These are phyloP conservation scores for Exaiptasia diaphana DNA, from an alignment of 64 coral and sea anemone genomes.

Conservation along the genomic window DNA sequence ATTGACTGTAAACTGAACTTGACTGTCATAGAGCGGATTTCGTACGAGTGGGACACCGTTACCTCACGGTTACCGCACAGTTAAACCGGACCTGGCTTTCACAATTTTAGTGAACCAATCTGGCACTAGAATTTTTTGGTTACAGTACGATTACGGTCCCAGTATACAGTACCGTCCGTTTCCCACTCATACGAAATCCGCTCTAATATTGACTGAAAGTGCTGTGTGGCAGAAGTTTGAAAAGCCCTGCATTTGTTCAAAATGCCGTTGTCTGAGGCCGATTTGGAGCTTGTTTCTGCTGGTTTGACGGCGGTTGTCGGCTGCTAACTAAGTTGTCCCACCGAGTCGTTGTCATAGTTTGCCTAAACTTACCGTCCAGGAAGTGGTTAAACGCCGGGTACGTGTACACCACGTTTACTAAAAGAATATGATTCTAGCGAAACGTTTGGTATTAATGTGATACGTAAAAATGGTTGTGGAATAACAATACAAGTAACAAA, in stretches of 20 bases:
- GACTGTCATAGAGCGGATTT: too few species aligned
- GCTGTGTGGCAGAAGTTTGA: too few species aligned
- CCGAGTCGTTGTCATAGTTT: not conserved
- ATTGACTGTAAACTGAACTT: too few species aligned
- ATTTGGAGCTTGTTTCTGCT: conserved; percentile 27
- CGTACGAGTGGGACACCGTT: too few species aligned
- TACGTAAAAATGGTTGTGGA: not conserved
- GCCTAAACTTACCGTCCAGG: conserved; percentile 38
- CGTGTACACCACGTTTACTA: conserved; percentile 20
- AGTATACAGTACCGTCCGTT: too few species aligned
- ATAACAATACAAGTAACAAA: not conserved
- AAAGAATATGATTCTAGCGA: not conserved
- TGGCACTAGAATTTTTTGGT: too few species aligned
- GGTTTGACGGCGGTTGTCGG: conserved; percentile 47
- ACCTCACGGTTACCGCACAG: too few species aligned
- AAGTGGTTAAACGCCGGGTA: conserved; percentile 27
- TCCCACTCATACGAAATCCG: too few species aligned
- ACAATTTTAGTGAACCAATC: too few species aligned
- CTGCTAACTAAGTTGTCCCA: conserved; percentile 31
- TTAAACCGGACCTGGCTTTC: too few species aligned
- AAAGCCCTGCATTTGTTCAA: not conserved
- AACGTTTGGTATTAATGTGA: conserved; percentile 22
- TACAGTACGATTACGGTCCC: too few species aligned
- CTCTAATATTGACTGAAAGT: too few species aligned
- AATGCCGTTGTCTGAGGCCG: not conserved